These are phyloP conservation scores for Caenorhabditis uteleia DNA, from an alignment of 2,888 invertebrate species.

Conservation along the genomic window DNA sequence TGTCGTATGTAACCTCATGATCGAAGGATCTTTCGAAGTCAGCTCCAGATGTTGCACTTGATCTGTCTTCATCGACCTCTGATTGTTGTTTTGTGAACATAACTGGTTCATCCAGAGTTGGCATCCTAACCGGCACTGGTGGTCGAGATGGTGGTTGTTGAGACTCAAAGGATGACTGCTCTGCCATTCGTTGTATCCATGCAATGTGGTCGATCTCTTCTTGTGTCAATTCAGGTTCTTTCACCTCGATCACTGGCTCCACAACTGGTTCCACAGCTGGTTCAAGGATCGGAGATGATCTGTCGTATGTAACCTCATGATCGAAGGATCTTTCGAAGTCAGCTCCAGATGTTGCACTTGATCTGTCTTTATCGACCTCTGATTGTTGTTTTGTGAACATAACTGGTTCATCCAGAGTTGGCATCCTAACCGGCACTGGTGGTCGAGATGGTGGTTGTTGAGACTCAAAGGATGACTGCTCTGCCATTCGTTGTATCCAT, in stretches of 20 bases:
- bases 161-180: conserved; percentile 1
- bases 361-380: conserved; percentile 7
- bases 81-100: background rate
- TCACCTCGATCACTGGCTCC: background rate
- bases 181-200: background rate
- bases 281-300: background rate
- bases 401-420: too few species aligned
- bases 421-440: background rate
- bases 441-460: background rate
- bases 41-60: conserved; percentile 7
- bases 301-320: background rate
- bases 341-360: conserved; percentile 14
- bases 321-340: conserved; percentile 6
- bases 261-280: background rate
- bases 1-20: background rate
- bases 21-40: conserved; percentile 1
- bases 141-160: background rate
- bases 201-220: conserved; percentile 6
- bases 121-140: too few species aligned
- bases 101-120: too few species aligned
- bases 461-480: conserved; percentile 14
- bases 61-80: conserved; percentile 2
- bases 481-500: conserved; percentile 6
- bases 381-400: background rate
- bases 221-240: conserved; percentile 1